These are phyloP conservation scores for Acrocephalus arundinaceus DNA, from an alignment of 2,113 vertebrate genomes.

Conservation along the genomic window DNA sequence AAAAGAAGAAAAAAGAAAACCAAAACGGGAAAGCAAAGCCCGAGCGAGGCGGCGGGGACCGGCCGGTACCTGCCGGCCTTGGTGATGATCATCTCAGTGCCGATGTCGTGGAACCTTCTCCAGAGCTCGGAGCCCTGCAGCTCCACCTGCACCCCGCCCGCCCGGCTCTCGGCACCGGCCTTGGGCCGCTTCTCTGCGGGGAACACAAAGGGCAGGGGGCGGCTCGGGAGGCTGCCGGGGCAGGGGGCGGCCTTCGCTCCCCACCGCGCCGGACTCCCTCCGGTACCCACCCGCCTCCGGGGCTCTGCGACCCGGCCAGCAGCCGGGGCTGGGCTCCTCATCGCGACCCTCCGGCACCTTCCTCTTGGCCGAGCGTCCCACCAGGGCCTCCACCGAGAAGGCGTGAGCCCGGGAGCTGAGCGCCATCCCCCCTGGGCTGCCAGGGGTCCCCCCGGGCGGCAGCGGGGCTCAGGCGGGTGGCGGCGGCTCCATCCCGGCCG, in stretches of 20 bases:
- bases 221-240: neutral
- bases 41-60: neutral
- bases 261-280: neutral
- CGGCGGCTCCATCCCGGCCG: conserved; percentile 18
- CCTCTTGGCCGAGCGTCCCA: conserved; percentile 82
- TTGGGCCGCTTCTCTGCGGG: conserved; percentile 65
- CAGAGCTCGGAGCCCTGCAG: conserved; percentile 93
- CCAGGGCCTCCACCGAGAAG: conserved; percentile 87
- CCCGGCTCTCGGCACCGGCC: conserved; percentile 15
- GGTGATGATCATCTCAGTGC: conserved; percentile 98
- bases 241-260: neutral
- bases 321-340: neutral
- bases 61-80: conserved; percentile 88
- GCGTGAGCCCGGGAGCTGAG: conserved; percentile 88
- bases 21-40: neutral
- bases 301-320: neutral
- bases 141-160: conserved; percentile 79
- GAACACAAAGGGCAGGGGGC: neutral
- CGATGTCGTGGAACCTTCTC: conserved; percentile 92
- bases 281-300: conserved; percentile 26
- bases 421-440: conserved; percentile 73
- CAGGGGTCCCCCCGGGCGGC: neutral
- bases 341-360: conserved; percentile 75
- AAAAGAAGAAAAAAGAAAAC: neutral
- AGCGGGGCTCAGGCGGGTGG: neutral